Evolutionary conservation across 2,888 invertebrate species (phyloP).

Genomic region (Metopia argyrocephala): DNA sequence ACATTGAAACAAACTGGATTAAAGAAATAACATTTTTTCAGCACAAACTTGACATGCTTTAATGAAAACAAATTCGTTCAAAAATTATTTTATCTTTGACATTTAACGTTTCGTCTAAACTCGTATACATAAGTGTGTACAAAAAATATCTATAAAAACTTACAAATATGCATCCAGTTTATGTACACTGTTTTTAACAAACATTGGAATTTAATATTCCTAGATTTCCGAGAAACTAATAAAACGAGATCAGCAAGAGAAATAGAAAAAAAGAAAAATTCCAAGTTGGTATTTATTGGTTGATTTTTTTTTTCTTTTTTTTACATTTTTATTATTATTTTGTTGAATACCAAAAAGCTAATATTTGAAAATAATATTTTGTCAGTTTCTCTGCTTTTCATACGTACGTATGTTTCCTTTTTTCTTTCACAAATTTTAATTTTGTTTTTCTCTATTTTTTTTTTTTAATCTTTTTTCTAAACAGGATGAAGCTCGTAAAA

Average conservation of each 20-base stretch:
- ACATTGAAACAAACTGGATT: no score
- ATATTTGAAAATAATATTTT: conserved; percentile 64
- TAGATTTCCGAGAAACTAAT: conserved; percentile 11
- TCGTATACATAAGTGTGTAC: neutral
- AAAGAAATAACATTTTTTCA: no score
- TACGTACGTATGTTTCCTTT: no score
- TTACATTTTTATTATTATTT: conserved; percentile 27
- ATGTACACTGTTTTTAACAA: no score
- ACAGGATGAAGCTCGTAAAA: conserved; percentile 79
- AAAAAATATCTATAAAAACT: neutral
- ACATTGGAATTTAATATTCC: conserved; percentile 53
- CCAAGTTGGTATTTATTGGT: neutral
- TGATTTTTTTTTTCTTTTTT: conserved; percentile 19
- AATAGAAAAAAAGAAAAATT: no score
- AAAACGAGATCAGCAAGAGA: conserved; percentile 22
- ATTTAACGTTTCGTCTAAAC: neutral
- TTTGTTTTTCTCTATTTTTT: no score
- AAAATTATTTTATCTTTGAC: neutral
- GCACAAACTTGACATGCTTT: no score
- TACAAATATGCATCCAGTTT: no score
- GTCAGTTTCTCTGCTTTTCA: conserved; percentile 42
- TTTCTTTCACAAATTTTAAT: no score
- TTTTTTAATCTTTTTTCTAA: neutral
- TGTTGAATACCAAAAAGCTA: conserved; percentile 53
- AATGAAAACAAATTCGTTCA: neutral